Conservation (phyloP, 2,888 invertebrate species). For the Temnothorax ravouxi region DNA sequence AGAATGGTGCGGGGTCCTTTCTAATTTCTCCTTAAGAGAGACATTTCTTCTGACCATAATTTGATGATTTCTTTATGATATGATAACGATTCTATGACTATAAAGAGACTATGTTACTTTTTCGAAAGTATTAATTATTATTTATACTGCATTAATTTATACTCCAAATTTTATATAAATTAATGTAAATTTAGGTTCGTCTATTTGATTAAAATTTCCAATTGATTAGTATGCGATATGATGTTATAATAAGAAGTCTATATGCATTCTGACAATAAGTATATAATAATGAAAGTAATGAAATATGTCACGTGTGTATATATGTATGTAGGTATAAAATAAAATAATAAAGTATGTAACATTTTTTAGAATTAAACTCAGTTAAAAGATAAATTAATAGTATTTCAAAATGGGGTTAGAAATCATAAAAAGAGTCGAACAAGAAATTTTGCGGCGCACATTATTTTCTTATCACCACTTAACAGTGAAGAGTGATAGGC, state of each 20-base stretch:
- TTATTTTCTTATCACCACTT: constrained; percentile 82
- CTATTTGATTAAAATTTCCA: not conserved
- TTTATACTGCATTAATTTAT: not conserved
- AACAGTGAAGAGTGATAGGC: constrained; percentile 81
- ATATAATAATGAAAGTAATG: not conserved
- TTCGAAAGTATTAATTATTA: not conserved
- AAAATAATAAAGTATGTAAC: not conserved
- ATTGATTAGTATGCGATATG: not conserved
- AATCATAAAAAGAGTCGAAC: constrained; percentile 67
- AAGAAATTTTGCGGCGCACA: constrained; percentile 73
- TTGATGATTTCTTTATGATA: not conserved
- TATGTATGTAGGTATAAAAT: not conserved
- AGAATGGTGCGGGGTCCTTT: not conserved
- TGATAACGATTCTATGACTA: not conserved
- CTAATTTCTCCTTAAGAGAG: constrained; percentile 35
- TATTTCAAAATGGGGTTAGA: not conserved
- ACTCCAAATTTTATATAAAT: not conserved
- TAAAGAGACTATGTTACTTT: not conserved
- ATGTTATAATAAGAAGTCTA: not conserved
- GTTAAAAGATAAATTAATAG: not conserved
- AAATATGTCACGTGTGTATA: not conserved
- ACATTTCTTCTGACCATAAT: constrained; percentile 2
- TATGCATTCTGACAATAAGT: not conserved
- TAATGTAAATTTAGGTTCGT: not conserved
- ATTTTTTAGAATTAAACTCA: not conserved